Evolutionary conservation across 2,113 vertebrate genomes (phyloP), one percentile per base, ranked within the genome.

Genomic region (Neogale vison): DNA sequence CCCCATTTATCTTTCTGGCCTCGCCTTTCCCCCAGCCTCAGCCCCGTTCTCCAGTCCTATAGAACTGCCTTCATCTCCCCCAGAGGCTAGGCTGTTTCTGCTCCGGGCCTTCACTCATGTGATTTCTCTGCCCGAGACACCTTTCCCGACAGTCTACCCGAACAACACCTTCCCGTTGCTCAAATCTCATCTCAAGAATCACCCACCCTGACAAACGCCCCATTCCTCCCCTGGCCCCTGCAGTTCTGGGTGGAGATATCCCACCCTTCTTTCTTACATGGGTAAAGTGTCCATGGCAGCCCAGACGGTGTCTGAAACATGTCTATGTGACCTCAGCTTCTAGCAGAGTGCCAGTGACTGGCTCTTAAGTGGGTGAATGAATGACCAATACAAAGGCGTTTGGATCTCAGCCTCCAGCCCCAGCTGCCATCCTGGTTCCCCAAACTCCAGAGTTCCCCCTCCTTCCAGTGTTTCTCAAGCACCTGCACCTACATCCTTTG

Each of bases 31-130:
- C 55, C 81, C 34, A 21, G 59, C 83, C 50, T 87, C 18, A 34
- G 12, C 57, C 45, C 29, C 10, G 13, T 50, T 5, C 21, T 57
- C 50, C 65, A 83, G 65, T 63, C 34, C 52, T 77, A 13, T 6
- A 86, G 45, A 65, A 31, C 24, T 18, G 36, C 72, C 47, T 11
- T 4, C 29, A 0, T 45, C 13, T 82, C 57, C 31, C 39, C 80
- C 9, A 21, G 34, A 17, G 13, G 21, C 7, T 21, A 45, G 34
- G 26, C 47, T 61, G 15, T 6, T 83, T 61, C 55, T 50, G 17
- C 17, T 14, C 20, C 29, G 2, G 1, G n/a, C 50, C 24, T 36
- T 55, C 7, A 0, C 45, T 47, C 71, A 85, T 0, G 0, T 1
- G 18, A 3, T 17, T 9, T 3, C 34, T 90, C 24, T 7, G 2